These are phyloP conservation scores for Malurus alboscapulatus DNA, from an alignment of 2,113 vertebrate genomes.

Conservation along the genomic window DNA sequence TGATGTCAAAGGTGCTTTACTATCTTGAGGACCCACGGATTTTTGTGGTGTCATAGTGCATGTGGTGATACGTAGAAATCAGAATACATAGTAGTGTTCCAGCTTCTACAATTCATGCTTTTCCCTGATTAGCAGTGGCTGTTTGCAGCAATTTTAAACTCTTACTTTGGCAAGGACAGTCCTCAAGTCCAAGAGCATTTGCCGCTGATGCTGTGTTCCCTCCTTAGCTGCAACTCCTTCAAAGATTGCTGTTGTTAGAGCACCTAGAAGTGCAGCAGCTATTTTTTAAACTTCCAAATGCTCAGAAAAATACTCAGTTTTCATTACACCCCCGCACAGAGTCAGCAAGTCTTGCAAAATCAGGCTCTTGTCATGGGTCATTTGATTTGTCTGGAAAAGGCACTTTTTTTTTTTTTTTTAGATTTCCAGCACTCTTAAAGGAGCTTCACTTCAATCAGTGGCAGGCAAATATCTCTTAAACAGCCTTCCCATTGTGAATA, in stretches of 20 bases:
- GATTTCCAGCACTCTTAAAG: constrained; percentile 1
- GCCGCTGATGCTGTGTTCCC: not conserved
- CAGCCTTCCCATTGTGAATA: constrained; percentile 63
- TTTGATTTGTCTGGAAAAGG: constrained; percentile 5
- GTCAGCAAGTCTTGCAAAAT: constrained; percentile 10
- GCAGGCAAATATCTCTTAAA: constrained; percentile 56
- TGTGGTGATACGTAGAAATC: not conserved
- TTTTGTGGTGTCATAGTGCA: not conserved
- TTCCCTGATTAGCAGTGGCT: not conserved
- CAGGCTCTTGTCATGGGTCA: not conserved
- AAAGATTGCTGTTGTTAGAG: not conserved
- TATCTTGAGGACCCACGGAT: not conserved
- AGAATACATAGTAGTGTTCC: not conserved
- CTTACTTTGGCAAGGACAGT: not conserved
- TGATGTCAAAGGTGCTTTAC: not conserved
- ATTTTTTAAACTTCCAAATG: not conserved
- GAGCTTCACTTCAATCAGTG: constrained; percentile 46
- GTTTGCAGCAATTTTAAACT: not conserved
- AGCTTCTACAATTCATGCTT: not conserved
- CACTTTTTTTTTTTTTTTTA: not conserved
- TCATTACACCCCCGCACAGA: not conserved
- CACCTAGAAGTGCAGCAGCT: not conserved
- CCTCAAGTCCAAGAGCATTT: not conserved
- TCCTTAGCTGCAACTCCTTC: not conserved
- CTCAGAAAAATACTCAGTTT: not conserved